Evolutionary conservation across 2,888 invertebrate species (phyloP).

Genomic region (Epiblema foenella): DNA sequence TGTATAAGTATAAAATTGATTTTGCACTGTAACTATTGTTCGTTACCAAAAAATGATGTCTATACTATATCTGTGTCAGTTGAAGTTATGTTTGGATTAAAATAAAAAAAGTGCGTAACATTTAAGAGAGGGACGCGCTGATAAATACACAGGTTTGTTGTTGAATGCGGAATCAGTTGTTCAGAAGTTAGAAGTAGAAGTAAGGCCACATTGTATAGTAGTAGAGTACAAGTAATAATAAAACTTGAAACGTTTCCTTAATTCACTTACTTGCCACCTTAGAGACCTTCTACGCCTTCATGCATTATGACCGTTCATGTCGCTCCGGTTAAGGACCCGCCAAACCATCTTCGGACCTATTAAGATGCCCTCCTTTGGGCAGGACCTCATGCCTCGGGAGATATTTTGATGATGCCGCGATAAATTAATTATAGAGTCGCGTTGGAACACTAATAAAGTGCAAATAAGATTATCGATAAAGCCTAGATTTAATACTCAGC

Average conservation of each 20-base stretch:
- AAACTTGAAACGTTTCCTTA: neutral
- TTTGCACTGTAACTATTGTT: too few species aligned
- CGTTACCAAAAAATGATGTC: too few species aligned
- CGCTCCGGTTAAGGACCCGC: conserved; percentile 49
- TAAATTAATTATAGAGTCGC: conserved; percentile 75
- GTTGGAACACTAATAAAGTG: conserved; percentile 65
- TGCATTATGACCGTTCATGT: conserved; percentile 25
- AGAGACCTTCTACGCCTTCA: conserved; percentile 35
- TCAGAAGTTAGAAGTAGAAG: neutral
- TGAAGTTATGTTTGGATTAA: neutral
- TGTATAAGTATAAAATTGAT: too few species aligned
- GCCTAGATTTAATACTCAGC: conserved; percentile 55
- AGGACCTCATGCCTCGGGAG: conserved; percentile 69
- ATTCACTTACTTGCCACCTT: neutral
- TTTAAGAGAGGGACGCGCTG: neutral
- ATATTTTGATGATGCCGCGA: conserved; percentile 77
- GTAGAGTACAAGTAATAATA: neutral
- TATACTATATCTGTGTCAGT: too few species aligned
- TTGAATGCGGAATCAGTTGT: too few species aligned
- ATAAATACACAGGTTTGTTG: neutral
- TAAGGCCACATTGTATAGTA: neutral
- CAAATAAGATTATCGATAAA: conserved; percentile 68
- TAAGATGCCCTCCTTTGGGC: conserved; percentile 57
- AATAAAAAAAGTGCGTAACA: neutral
- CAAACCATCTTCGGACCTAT: conserved; percentile 47